Conservation (phyloP, 2,797 vertebrate species). For the Phylloscopus collybita region DNA sequence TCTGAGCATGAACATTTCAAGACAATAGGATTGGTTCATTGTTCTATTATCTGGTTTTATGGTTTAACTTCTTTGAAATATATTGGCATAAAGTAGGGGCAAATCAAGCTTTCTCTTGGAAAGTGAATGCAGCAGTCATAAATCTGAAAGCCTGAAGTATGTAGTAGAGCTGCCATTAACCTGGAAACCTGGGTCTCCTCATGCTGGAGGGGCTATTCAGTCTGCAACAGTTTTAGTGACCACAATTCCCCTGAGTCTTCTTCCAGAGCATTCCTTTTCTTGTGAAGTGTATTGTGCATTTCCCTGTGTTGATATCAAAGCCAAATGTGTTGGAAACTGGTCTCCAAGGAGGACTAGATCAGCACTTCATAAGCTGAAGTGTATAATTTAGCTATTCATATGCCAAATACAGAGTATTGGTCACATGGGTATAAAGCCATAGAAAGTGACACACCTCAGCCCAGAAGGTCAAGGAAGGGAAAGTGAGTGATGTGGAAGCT, state of each 20-base stretch:
- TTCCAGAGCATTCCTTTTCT: neutral
- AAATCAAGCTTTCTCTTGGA: neutral
- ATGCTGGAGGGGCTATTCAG: neutral
- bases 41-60: neutral
- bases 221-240: constrained; percentile 1
- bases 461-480: neutral
- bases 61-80: constrained; percentile 8
- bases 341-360: constrained; percentile 18
- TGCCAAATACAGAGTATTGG: neutral
- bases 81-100: neutral
- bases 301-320: neutral
- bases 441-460: neutral
- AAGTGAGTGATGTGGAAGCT: neutral
- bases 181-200: neutral
- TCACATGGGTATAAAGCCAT: neutral
- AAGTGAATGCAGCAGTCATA: neutral
- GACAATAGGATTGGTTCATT: neutral
- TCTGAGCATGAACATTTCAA: neutral
- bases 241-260: neutral
- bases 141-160: neutral
- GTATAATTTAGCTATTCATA: neutral
- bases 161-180: constrained; percentile 8
- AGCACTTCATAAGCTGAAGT: neutral
- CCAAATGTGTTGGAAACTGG: neutral
- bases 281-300: neutral